These are phyloP conservation scores for Sipha maydis DNA, from an alignment of 2,888 invertebrate genomes.

Conservation along the genomic window DNA sequence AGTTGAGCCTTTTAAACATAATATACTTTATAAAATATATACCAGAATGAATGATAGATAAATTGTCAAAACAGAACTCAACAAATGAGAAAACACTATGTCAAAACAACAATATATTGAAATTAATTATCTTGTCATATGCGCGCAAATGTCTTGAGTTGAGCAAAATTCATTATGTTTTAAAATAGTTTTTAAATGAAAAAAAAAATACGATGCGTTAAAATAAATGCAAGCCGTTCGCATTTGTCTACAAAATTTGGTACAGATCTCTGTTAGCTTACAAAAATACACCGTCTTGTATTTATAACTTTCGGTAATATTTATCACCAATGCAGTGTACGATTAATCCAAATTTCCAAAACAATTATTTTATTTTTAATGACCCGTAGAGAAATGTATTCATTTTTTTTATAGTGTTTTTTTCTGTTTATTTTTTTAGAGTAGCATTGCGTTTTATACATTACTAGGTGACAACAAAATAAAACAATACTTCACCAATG, in stretches of 20 bases:
- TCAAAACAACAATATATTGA: constrained; percentile 19
- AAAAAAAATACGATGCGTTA: not conserved
- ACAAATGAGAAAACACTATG: not conserved
- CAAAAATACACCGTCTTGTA: constrained; percentile 21
- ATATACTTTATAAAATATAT: not conserved
- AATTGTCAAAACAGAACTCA: not conserved
- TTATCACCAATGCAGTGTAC: constrained; percentile 6
- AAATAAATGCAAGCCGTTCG: not conserved
- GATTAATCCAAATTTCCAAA: constrained; percentile 32
- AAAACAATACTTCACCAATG: no score
- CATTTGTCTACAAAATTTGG: constrained; percentile 28
- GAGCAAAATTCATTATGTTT: constrained; percentile 38
- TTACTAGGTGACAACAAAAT: no score
- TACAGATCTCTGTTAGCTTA: not conserved
- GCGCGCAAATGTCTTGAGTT: constrained; percentile 18
- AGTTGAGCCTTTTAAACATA: not conserved
- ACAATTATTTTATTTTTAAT: constrained; percentile 46
- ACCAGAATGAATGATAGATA: not conserved
- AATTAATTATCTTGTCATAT: constrained; percentile 32
- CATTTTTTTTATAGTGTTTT: not conserved
- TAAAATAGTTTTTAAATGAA: constrained; percentile 38
- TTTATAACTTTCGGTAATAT: constrained; percentile 31
- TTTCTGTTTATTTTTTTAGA: not conserved
- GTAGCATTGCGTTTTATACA: no score
- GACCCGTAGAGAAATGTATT: not conserved